Base-by-base conservation (phyloP, 2,888 invertebrate species). In the Patella pellucida region DNA sequence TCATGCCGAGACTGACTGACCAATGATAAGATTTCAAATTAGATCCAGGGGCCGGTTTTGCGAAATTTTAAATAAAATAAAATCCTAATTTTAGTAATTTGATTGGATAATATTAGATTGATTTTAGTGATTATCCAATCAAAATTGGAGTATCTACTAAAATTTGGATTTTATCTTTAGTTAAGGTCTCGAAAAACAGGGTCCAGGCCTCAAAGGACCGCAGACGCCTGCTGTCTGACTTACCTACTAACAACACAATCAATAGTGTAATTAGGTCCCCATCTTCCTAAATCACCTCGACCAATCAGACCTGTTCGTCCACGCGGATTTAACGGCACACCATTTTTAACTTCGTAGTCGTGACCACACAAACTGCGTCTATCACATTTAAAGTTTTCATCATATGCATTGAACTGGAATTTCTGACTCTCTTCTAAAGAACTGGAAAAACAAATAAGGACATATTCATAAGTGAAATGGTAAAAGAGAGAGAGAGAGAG, bases 311-410 rank as follows among this genome's bases (percentile, higher is more conserved):
- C 89, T 15, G 88, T 88, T n/a, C 89, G 81, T 23, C 89, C 88
- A n/a, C 75, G 78, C 1, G 89, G 89, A 75, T 89, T 89, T 41
- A 86, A 72, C 0, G 89, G 89, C n/a, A 88, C 69, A 11, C 88
- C 87, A 72, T 88, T 79, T 5, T 79, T 75, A 12, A 88, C 80
- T 50, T 91, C 84, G 88, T 97, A 97, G 19, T 19, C 19, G 0
- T 90, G 85, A 0, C 95, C 94, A 78, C 92, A 92, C 85, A 94
- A 94, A 89, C 97, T 97, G 72, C 91, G 91, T 72, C 98, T 93
- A 91, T 96, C 94, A 0, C 97, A 92, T 72, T 93, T 92, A 52
- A 76, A 76, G 16, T 72, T 54, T 1, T 75, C 72, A 75, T 89
- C 89, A 54, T 82, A 75, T 3, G 69, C 74, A 72, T 89, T 88